A percentile compares a stretch with the other conserved stretches of the same genome.
Conservation (phyloP, 2,113 vertebrate genomes). For the Nothocercus julius region DNA sequence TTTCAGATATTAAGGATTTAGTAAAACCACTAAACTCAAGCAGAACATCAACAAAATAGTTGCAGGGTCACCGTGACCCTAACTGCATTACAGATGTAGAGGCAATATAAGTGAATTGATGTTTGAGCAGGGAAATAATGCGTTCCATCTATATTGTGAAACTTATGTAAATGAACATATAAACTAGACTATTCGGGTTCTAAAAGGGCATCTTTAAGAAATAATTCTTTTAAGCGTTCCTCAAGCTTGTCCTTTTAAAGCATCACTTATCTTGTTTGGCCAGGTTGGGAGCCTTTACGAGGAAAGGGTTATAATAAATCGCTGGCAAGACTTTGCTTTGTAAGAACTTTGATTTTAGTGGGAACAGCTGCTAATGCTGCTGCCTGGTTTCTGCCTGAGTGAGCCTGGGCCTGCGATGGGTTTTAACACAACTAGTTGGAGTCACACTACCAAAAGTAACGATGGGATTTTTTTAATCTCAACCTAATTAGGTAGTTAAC, state of each 20-base stretch:
- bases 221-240: background rate
- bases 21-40: background rate
- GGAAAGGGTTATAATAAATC: background rate
- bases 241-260: background rate
- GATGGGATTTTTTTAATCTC: background rate
- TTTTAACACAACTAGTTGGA: background rate
- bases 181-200: background rate
- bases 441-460: background rate
- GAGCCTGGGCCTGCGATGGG: fast-evolving
- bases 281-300: background rate
- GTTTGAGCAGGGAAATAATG: background rate
- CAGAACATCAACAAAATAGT: background rate
- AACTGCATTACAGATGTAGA: background rate
- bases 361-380: background rate
- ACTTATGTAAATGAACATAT: background rate
- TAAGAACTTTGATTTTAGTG: background rate
- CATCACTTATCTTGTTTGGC: too few species aligned
- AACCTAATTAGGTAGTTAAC: background rate
- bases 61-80: background rate
- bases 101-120: background rate
- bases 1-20: background rate
- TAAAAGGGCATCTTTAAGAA: background rate
- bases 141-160: background rate
- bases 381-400: fast-evolving
- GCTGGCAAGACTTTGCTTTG: background rate